Percentiles rank a stretch among this genome's conserved stretches.
phyloP scores from a whole-genome alignment of 2,113 vertebrate species.

The Bubo blakistoni region DNA sequence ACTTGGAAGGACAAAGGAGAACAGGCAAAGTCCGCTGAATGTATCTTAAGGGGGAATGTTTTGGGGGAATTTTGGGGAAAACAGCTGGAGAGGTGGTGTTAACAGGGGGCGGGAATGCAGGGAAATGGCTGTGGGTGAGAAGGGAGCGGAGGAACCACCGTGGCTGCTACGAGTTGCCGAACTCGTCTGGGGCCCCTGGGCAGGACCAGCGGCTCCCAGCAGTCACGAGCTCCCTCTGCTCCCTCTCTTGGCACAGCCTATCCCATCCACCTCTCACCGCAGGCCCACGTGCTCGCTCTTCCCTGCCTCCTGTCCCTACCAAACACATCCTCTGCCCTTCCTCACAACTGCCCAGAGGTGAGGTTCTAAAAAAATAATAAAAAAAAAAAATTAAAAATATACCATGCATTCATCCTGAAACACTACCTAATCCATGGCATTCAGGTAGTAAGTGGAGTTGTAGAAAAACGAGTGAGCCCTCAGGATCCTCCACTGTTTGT shows the following conservation, averaged over 20 bases:
- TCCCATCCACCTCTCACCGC: background rate
- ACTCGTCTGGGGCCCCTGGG: background rate
- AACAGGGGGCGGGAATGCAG: background rate
- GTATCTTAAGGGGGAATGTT: background rate
- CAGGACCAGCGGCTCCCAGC: background rate
- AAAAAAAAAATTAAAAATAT: too few species aligned
- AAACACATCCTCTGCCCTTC: background rate
- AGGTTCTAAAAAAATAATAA: background rate
- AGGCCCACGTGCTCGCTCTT: background rate
- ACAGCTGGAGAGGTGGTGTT: background rate
- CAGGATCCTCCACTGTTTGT: background rate
- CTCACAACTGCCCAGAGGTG: background rate
- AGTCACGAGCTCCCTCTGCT: conserved; percentile 11
- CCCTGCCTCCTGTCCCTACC: background rate
- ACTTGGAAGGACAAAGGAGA: conserved; percentile 38
- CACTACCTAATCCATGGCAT: background rate
- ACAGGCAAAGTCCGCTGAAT: background rate
- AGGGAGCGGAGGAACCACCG: background rate
- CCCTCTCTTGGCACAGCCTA: background rate
- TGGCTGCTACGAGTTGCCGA: background rate
- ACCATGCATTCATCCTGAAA: background rate
- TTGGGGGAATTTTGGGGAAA: background rate
- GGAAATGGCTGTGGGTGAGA: background rate
- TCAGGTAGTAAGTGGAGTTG: background rate
- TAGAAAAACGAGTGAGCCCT: background rate